Base-by-base conservation (phyloP, 2,888 invertebrate genomes). In the Drosophila emarginata region DNA sequence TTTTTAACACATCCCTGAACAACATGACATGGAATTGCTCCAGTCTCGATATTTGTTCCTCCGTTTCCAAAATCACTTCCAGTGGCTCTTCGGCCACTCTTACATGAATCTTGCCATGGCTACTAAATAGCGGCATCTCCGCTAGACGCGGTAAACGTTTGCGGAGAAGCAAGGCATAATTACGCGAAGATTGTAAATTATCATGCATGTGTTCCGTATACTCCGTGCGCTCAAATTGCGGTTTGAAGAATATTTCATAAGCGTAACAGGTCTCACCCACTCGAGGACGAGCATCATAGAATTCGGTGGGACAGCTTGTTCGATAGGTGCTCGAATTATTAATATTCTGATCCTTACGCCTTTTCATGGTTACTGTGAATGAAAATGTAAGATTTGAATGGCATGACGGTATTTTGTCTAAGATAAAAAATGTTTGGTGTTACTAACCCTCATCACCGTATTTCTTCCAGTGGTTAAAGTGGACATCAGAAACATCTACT, bases 81-180 rank as follows among this genome's bases (percentile, higher is more conserved):
- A 93, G 89, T 74, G 95, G 94, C 0, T 94, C 93, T 4, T 92
- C 87, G 0, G 93, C 84, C 5, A 92, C 87, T 36, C 78, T 40
- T 0, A 80, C 90, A 2, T 87, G 79, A 2, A 95, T 73, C 79
- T 94, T 93, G 1, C 96, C 96, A 67, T 94, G 93, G 15, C 94
- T 93, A 87, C 96, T 94, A 88, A 94, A 98, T 74, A 96, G 93
- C 0, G 97, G 95, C 90, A 97, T 97, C 28, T 92, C 89, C 73
- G 95, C 94, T 32, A 96, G 85, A 39, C 92, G 87, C 0, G 95
- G 95, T 74, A 96, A 89, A 4, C 90, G 89, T 12, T 94, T 93
- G 0, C 93, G 90, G 0, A 95, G 94, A 0, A 96, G 85, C 36
- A 96, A 92, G 0, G 94, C 96, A 84, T 93, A 96, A 4, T 94